Evolutionary conservation across 2,888 invertebrate species (phyloP).

Genomic region (Chrysopilus asiliformis): DNA sequence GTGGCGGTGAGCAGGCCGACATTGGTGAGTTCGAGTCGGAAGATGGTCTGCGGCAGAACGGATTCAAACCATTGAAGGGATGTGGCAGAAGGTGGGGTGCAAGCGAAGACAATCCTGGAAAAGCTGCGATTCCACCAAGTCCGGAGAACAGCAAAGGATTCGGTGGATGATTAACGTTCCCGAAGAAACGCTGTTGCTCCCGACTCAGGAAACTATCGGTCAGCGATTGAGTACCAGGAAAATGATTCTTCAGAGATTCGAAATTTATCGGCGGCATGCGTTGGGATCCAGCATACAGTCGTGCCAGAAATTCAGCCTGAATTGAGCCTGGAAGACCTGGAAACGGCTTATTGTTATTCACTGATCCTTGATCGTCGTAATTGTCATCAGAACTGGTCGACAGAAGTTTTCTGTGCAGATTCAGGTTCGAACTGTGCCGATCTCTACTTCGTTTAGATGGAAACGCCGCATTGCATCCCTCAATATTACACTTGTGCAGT

Average conservation of each 20-base stretch:
- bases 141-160: constrained; percentile 47
- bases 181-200: constrained; percentile 21
- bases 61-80: constrained; percentile 35
- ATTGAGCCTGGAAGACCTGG: constrained; percentile 45
- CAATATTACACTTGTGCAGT: constrained; percentile 89
- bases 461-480: constrained; percentile 90
- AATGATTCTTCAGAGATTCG: constrained; percentile 47
- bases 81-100: constrained; percentile 27
- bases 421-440: constrained; percentile 81
- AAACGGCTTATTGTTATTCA: constrained; percentile 37
- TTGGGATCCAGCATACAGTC: constrained; percentile 59
- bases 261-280: constrained; percentile 45
- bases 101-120: constrained; percentile 40
- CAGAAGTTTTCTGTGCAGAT: constrained; percentile 77
- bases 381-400: constrained; percentile 49
- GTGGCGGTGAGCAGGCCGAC: constrained; percentile 39
- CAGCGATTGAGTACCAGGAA: constrained; percentile 12
- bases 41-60: constrained; percentile 32
- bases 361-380: constrained; percentile 32
- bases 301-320: constrained; percentile 65
- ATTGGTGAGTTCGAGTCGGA: constrained; percentile 42
- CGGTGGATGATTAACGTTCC: constrained; percentile 35
- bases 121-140: constrained; percentile 41
- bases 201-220: constrained; percentile 12
- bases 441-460: constrained; percentile 87